Percentiles rank a stretch among this genome's conserved stretches.
Conservation (phyloP, 2,888 invertebrate species). For the Tyria jacobaeae region DNA sequence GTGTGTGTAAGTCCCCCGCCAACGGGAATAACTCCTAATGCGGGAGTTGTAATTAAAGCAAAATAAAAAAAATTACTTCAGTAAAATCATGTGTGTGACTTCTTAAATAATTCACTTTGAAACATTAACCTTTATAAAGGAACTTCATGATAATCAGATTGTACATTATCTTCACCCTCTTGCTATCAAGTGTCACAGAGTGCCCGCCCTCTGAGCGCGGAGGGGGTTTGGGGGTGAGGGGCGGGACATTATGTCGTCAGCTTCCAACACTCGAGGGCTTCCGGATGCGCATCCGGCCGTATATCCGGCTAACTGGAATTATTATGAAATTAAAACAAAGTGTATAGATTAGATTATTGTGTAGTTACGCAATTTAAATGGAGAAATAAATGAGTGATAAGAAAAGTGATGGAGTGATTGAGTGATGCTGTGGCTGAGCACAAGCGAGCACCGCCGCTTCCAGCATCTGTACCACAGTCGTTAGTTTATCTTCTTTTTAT, state of each 20-base stretch:
- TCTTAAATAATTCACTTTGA: background rate
- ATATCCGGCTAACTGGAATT: conserved; percentile 59
- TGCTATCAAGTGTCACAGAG: conserved; percentile 9
- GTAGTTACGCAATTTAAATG: conserved; percentile 5
- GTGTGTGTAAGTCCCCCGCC: too few species aligned
- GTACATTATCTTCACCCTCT: background rate
- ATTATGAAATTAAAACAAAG: background rate
- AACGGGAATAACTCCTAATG: too few species aligned
- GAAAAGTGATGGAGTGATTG: conserved; percentile 18
- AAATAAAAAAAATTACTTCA: too few species aligned
- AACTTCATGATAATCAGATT: background rate
- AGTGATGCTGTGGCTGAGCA: conserved; percentile 77
- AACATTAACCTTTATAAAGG: background rate
- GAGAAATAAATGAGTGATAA: background rate
- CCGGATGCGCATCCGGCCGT: conserved; percentile 79
- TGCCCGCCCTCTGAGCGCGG: conserved; percentile 41
- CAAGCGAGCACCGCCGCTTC: conserved; percentile 73
- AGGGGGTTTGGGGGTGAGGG: conserved; percentile 29
- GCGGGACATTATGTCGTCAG: conserved; percentile 44
- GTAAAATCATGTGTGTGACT: too few species aligned
- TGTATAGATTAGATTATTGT: background rate
- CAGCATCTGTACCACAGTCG: conserved; percentile 77
- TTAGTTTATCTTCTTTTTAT: conserved; percentile 9
- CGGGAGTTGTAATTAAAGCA: too few species aligned
- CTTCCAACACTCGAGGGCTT: conserved; percentile 67